A percentile compares a stretch with the other conserved stretches of the same genome.
Evolutionary conservation across 1,140 invertebrate genomes (phyloP).

Genomic region (Solenopsis fugax): DNA sequence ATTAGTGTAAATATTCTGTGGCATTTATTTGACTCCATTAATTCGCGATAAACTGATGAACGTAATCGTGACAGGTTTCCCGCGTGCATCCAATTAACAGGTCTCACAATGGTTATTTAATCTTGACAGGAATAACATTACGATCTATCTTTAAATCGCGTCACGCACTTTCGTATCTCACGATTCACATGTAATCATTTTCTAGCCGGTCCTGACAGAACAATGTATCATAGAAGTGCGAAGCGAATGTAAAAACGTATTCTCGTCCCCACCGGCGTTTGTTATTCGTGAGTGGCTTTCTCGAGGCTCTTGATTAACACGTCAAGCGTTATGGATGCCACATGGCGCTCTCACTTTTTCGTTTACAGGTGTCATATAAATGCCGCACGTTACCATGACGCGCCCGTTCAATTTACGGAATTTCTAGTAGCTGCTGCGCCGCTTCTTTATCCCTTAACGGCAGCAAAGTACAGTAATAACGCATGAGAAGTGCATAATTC

Average conservation of each 20-base stretch:
- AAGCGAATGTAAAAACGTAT: slow-evolving; percentile 49
- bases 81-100: background rate
- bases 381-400: slow-evolving; percentile 34
- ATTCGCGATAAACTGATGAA: background rate
- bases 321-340: slow-evolving; percentile 52
- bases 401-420: slow-evolving; percentile 41
- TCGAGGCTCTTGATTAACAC: slow-evolving; percentile 55
- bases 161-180: slow-evolving; percentile 18
- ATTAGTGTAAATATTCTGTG: background rate
- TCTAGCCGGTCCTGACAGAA: slow-evolving; percentile 8
- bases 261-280: background rate
- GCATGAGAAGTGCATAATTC: slow-evolving; percentile 21
- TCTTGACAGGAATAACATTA: slow-evolving; percentile 4
- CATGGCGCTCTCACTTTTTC: slow-evolving; percentile 48
- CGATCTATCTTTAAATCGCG: slow-evolving; percentile 12
- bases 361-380: slow-evolving; percentile 57
- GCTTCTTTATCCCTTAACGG: slow-evolving; percentile 20
- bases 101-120: slow-evolving; percentile 14
- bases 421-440: slow-evolving; percentile 10
- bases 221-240: slow-evolving; percentile 38
- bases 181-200: slow-evolving; percentile 37
- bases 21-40: background rate
- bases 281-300: slow-evolving; percentile 42
- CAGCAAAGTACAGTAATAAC: slow-evolving; percentile 39
- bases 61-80: background rate